These are phyloP conservation scores for Cossypha heuglini DNA, from an alignment of 2,797 vertebrate species.

Conservation along the genomic window DNA sequence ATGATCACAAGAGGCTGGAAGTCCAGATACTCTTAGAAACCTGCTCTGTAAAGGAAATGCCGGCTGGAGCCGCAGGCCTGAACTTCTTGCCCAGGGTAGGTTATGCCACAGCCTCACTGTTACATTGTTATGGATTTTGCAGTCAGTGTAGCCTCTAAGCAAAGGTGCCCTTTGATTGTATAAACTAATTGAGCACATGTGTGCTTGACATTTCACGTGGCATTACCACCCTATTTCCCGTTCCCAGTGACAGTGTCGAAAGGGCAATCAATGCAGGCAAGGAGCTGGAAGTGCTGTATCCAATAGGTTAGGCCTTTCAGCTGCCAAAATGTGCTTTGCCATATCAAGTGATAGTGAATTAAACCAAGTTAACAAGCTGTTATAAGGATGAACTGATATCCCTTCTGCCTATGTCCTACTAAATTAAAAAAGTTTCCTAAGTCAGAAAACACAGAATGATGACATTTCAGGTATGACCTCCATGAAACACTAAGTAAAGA, in stretches of 20 bases:
- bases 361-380: neutral
- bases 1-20: neutral
- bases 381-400: neutral
- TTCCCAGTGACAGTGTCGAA: neutral
- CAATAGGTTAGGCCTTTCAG: neutral
- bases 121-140: neutral
- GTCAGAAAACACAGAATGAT: neutral
- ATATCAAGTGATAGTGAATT: neutral
- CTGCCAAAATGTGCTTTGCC: neutral
- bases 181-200: neutral
- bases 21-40: neutral
- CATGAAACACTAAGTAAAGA: neutral
- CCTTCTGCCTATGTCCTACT: neutral
- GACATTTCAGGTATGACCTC: neutral
- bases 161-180: conserved; percentile 36
- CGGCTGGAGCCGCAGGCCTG: neutral
- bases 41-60: neutral
- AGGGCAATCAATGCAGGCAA: neutral
- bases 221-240: neutral
- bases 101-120: neutral
- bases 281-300: neutral
- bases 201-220: conserved; percentile 35
- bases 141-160: neutral
- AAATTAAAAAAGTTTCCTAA: neutral
- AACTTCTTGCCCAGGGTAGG: neutral